Conservation (phyloP, 2,113 vertebrate species). For the Serinus canaria region DNA sequence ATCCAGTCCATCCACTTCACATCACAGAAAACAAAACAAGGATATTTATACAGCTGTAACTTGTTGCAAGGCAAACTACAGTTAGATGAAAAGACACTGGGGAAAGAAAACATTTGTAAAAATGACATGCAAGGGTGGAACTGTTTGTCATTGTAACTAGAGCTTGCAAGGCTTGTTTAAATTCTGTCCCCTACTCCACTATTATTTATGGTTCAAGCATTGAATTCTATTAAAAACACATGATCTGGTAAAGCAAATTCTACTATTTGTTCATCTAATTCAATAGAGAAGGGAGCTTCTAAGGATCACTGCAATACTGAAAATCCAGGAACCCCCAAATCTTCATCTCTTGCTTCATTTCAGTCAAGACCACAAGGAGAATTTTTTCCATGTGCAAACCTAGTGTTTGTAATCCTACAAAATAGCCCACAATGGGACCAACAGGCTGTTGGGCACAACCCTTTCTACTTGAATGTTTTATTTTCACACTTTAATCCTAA, state of each 20-base stretch:
- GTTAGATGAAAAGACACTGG: slow-evolving; percentile 67
- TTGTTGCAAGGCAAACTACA: slow-evolving; percentile 63
- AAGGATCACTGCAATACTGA: not conserved
- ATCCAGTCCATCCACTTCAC: slow-evolving; percentile 66
- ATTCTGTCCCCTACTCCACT: slow-evolving; percentile 27
- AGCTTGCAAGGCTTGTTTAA: slow-evolving; percentile 58
- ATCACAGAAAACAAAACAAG: slow-evolving; percentile 65
- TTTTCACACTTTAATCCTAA: not conserved
- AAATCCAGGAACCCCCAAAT: not conserved
- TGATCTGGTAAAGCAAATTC: not conserved
- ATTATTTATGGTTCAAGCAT: slow-evolving; percentile 47
- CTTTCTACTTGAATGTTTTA: not conserved
- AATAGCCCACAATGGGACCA: not conserved
- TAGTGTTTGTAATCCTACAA: not conserved
- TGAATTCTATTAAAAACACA: slow-evolving; percentile 49
- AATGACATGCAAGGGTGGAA: slow-evolving; percentile 61
- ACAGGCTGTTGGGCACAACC: not conserved
- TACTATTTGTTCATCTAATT: slow-evolving; percentile 23
- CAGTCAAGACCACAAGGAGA: not conserved
- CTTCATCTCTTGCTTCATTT: not conserved
- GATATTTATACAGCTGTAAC: slow-evolving; percentile 75
- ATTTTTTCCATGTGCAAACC: not conserved
- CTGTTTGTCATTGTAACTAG: slow-evolving; percentile 57
- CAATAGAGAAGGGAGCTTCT: not conserved
- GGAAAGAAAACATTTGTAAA: slow-evolving; percentile 61